Evolutionary conservation across 2,113 vertebrate genomes (phyloP).

Genomic region (Sorex fumeus): DNA sequence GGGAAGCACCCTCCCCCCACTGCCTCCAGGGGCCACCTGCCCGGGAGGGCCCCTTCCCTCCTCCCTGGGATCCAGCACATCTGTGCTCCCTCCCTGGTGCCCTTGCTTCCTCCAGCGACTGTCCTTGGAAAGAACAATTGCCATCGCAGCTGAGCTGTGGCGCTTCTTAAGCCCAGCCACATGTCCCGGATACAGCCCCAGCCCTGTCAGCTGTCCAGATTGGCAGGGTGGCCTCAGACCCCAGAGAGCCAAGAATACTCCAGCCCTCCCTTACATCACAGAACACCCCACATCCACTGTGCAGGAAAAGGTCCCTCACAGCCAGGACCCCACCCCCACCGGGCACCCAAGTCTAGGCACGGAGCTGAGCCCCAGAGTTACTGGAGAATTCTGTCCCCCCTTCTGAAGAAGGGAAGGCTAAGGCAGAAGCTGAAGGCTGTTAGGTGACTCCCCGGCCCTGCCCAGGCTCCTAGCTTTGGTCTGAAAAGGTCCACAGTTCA

Average conservation of each 20-base stretch:
- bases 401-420: constrained; percentile 23
- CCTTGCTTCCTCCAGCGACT: constrained; percentile 71
- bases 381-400: not conserved
- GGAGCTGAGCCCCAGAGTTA: not conserved
- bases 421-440: not conserved
- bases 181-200: constrained; percentile 71
- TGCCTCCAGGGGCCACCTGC: constrained; percentile 75
- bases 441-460: not conserved
- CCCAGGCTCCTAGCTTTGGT: not conserved
- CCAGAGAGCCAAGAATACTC: constrained; percentile 59
- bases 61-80: constrained; percentile 63
- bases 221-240: constrained; percentile 68
- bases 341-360: not conserved
- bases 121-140: constrained; percentile 80
- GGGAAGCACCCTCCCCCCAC: constrained; percentile 70
- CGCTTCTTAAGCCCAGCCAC: constrained; percentile 74
- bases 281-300: constrained; percentile 9
- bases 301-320: constrained; percentile 22
- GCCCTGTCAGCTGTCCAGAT: constrained; percentile 77
- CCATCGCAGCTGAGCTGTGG: constrained; percentile 75
- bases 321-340: not conserved
- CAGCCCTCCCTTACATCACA: constrained; percentile 23
- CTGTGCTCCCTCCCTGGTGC: constrained; percentile 74
- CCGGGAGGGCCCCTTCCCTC: constrained; percentile 67
- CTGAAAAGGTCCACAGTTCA: not conserved